A percentile compares a stretch with the other conserved stretches of the same genome.
phyloP scores from a whole-genome alignment of 2,888 invertebrate species.

The Anthophora plumipes region DNA sequence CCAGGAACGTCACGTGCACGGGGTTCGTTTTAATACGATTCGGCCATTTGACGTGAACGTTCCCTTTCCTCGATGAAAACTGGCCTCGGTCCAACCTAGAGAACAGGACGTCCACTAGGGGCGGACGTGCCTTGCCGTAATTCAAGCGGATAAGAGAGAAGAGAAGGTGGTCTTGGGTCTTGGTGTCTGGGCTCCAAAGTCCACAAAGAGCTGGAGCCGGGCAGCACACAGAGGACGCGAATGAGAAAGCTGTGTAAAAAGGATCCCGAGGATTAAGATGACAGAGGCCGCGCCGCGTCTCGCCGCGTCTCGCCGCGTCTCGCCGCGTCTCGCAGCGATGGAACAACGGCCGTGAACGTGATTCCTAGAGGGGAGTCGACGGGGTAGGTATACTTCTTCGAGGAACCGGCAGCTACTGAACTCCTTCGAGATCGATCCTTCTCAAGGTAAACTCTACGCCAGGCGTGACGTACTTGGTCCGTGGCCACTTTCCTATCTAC shows the following conservation, averaged over 20 bases:
- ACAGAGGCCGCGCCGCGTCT: conserved; percentile 74
- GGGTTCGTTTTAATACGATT: conserved; percentile 72
- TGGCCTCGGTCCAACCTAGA: conserved; percentile 75
- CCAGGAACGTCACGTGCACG: conserved; percentile 66
- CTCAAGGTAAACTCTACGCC: conserved; percentile 67
- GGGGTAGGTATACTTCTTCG: conserved; percentile 62
- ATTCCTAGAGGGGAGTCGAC: too few species aligned
- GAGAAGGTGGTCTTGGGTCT: conserved; percentile 69
- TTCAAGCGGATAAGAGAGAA: conserved; percentile 79
- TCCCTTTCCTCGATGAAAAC: conserved; percentile 66
- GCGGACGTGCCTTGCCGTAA: conserved; percentile 80
- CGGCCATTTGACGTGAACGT: conserved; percentile 60
- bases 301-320: too few species aligned
- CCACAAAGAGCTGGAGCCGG: conserved; percentile 68
- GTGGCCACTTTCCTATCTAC: conserved; percentile 51
- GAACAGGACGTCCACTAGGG: conserved; percentile 73
- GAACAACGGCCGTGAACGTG: conserved; percentile 67
- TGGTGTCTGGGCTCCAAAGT: conserved; percentile 64
- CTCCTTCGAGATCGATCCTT: conserved; percentile 70
- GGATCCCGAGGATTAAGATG: conserved; percentile 77
- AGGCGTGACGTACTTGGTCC: conserved; percentile 68
- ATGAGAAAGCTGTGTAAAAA: conserved; percentile 76
- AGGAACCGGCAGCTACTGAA: conserved; percentile 66
- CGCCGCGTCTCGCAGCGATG: too few species aligned
- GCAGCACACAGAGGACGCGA: conserved; percentile 74